phyloP scores from a whole-genome alignment of 2,113 vertebrate genomes.

The Malaclemys terrapin region DNA sequence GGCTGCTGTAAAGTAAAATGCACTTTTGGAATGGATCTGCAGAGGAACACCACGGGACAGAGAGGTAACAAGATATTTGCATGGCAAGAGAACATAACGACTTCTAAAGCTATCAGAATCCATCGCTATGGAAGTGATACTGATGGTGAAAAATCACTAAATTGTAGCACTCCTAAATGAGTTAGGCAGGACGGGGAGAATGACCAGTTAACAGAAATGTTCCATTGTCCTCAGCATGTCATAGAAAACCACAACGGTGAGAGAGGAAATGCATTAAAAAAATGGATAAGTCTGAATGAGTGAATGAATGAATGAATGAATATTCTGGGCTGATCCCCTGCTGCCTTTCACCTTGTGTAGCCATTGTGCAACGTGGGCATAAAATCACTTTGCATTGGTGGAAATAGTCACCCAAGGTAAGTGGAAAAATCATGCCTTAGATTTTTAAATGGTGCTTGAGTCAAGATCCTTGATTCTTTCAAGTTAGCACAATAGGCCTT shows the following conservation, averaged over 20 bases:
- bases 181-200: not conserved
- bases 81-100: not conserved
- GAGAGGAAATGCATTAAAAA: not conserved
- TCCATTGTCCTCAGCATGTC: not conserved
- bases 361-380: not conserved
- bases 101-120: not conserved
- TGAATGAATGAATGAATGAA: not conserved
- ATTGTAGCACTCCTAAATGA: not conserved
- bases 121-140: not conserved
- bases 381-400: not conserved
- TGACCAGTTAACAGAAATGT: not conserved
- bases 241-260: not conserved
- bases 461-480: not conserved
- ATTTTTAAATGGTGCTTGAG: not conserved
- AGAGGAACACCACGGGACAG: not conserved
- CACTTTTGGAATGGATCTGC: not conserved
- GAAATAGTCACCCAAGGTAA: not conserved
- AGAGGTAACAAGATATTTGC: not conserved
- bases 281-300: too few species aligned
- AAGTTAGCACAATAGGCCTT: too few species aligned
- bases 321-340: not conserved
- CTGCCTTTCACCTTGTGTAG: not conserved
- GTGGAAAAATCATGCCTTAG: not conserved
- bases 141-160: not conserved
- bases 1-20: not conserved